phyloP scores from a whole-genome alignment of 1,140 invertebrate species.

The Microplitis mediator region DNA sequence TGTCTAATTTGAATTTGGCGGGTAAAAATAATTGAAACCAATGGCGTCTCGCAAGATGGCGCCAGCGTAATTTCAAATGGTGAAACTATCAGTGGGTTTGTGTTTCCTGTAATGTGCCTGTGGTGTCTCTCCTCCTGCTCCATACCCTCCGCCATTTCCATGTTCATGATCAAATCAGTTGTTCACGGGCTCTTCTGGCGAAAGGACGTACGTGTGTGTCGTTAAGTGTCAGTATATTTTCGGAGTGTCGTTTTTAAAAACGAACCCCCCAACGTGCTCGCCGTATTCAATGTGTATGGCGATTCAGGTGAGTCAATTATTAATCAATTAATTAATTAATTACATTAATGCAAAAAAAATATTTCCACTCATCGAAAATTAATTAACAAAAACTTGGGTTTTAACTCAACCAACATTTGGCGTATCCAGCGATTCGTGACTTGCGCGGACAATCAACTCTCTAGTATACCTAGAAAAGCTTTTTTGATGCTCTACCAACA shows the following conservation, averaged over 20 bases:
- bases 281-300: conserved; percentile 71
- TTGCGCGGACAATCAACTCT: conserved; percentile 42
- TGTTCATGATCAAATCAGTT: conserved; percentile 34
- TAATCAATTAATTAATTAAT: not conserved
- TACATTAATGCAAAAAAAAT: not conserved
- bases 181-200: conserved; percentile 45
- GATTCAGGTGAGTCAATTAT: conserved; percentile 63
- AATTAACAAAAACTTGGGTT: not conserved
- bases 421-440: conserved; percentile 12
- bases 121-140: not conserved
- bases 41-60: too few species aligned
- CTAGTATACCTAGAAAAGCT: conserved; percentile 30
- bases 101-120: conserved; percentile 29
- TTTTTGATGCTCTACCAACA: not conserved
- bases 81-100: too few species aligned
- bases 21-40: too few species aligned
- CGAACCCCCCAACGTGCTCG: conserved; percentile 59
- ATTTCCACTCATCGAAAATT: too few species aligned
- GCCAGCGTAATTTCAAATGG: not conserved
- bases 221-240: conserved; percentile 29
- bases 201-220: conserved; percentile 28
- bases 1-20: too few species aligned
- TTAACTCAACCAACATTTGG: not conserved
- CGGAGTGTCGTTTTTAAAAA: conserved; percentile 50
- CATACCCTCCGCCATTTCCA: conserved; percentile 33